phyloP scores from a whole-genome alignment of 2,113 vertebrate species.

The Odocoileus virginianus region DNA sequence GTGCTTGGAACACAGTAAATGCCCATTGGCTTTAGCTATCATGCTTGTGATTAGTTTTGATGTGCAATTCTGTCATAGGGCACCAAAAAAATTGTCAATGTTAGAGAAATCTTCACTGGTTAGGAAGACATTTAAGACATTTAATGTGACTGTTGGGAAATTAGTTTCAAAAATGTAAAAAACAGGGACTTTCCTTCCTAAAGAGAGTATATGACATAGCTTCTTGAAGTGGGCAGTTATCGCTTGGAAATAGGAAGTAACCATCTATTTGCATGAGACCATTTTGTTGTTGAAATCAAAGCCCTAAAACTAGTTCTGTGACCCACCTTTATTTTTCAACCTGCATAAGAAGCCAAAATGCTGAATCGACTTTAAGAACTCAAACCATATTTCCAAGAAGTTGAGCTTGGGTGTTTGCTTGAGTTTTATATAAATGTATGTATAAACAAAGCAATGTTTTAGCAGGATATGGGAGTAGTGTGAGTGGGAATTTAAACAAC shows the following conservation, averaged over 20 bases:
- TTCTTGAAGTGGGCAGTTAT: not conserved
- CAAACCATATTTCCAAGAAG: not conserved
- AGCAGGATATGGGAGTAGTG: slow-evolving; percentile 35
- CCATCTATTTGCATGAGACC: not conserved
- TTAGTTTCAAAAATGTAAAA: slow-evolving; percentile 8
- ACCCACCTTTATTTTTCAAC: not conserved
- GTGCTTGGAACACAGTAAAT: not conserved
- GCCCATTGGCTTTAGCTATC: not conserved
- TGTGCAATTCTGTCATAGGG: not conserved
- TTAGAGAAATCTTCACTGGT: not conserved
- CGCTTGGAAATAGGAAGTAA: not conserved
- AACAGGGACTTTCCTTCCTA: not conserved
- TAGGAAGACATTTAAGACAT: not conserved
- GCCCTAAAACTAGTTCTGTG: not conserved
- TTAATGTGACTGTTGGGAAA: not conserved
- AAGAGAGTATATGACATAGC: not conserved
- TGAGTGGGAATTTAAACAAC: not conserved
- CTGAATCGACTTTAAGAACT: slow-evolving; percentile 16
- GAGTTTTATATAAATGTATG: not conserved
- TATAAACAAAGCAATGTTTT: slow-evolving; percentile 1
- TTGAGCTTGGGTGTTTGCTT: slow-evolving; percentile 7
- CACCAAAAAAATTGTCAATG: not conserved
- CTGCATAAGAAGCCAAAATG: not conserved
- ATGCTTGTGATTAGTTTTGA: not conserved
- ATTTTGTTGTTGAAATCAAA: not conserved